Conservation (phyloP, 1,140 invertebrate genomes). For the Procambarus clarkii region DNA sequence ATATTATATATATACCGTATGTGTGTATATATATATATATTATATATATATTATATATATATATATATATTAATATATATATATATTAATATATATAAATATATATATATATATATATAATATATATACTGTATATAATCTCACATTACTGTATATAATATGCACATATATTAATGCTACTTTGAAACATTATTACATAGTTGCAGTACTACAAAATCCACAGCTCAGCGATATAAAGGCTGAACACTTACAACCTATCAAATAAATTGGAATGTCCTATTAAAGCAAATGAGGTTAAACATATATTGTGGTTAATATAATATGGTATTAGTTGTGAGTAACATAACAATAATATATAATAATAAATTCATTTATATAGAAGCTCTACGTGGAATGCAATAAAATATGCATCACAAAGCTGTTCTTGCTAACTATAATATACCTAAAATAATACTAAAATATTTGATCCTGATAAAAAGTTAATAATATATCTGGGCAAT, state of each 20-base stretch:
- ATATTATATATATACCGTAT: no score
- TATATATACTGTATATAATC: background rate
- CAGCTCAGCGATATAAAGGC: background rate
- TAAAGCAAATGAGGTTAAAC: conserved; percentile 69
- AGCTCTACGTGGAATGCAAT: conserved; percentile 66
- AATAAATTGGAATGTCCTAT: conserved; percentile 68
- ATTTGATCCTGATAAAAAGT: conserved; percentile 63
- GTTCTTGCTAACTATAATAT: conserved; percentile 44
- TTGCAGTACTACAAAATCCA: background rate
- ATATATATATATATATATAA: conserved; percentile 32
- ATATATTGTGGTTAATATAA: conserved; percentile 49
- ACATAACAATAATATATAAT: conserved; percentile 58
- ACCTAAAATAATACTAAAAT: conserved; percentile 67
- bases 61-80: conserved; percentile 18
- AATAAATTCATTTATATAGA: conserved; percentile 67
- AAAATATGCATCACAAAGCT: conserved; percentile 53
- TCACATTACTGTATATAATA: background rate
- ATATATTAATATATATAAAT: conserved; percentile 21
- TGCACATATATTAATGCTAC: no score
- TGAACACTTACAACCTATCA: conserved; percentile 60
- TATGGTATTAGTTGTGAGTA: conserved; percentile 67
- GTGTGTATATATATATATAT: no score
- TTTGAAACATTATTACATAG: background rate
- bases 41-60: background rate
- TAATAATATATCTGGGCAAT: conserved; percentile 35